Percentiles rank a stretch among this genome's conserved stretches.
phyloP scores from a whole-genome alignment of 2,888 invertebrate species.

The Agapostemon virescens region DNA sequence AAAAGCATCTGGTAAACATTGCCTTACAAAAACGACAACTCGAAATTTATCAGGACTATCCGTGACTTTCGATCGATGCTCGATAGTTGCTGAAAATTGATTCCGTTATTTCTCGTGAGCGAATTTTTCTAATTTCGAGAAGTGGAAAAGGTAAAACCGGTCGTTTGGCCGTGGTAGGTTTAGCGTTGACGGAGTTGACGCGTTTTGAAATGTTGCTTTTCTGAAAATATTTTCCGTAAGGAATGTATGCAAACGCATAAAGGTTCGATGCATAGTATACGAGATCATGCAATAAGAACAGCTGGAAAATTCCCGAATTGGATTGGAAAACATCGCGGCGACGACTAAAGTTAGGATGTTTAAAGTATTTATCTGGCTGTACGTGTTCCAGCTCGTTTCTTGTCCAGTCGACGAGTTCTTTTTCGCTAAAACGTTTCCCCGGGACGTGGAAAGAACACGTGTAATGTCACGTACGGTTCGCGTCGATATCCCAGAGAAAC shows the following conservation, averaged over 20 bases:
- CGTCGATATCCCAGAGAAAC: slow-evolving; percentile 27
- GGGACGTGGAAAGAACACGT: slow-evolving; percentile 35
- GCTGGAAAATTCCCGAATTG: background rate
- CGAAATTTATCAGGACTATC: too few relatives aligned
- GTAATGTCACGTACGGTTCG: slow-evolving; percentile 38
- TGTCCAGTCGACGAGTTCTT: slow-evolving; percentile 41
- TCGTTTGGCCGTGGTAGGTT: too few relatives aligned
- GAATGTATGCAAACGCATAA: background rate
- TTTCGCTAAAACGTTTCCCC: slow-evolving; percentile 24
- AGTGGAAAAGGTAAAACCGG: too few relatives aligned
- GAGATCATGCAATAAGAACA: slow-evolving; percentile 33
- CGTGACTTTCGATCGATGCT: too few relatives aligned
- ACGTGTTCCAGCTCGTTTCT: slow-evolving; percentile 42
- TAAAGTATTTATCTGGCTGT: slow-evolving; percentile 43
- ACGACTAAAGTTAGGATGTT: slow-evolving; percentile 15
- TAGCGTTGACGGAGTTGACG: too few relatives aligned
- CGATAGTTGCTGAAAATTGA: too few relatives aligned
- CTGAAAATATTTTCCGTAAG: background rate
- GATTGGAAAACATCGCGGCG: slow-evolving; percentile 4
- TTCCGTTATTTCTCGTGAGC: too few relatives aligned
- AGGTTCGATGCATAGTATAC: background rate
- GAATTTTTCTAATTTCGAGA: too few relatives aligned
- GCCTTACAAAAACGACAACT: too few relatives aligned
- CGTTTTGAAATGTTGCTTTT: too few relatives aligned
- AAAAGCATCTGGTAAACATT: too few relatives aligned